Base-by-base conservation (phyloP, 2,113 vertebrate genomes). In the Morone saxatilis region DNA sequence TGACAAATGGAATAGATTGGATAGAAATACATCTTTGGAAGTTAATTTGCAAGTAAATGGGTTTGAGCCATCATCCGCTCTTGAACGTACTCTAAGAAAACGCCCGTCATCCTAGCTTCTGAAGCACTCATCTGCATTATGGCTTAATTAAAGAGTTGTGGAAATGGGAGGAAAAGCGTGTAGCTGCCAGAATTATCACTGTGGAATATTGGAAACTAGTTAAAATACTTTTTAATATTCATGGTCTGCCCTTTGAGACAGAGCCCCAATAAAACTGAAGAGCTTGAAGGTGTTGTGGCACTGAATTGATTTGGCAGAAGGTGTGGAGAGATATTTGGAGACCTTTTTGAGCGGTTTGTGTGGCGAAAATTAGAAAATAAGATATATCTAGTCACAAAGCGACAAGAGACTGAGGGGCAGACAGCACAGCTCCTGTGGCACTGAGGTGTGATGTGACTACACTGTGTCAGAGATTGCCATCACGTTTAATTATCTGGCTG, bases 401-500 rank as follows among this genome's bases (percentile, higher is more conserved):
- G 79, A 71, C 22, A 65, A 36, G 63, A 83, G 66, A 75, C 56
- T 50, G 71, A 61, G 80, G 75, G 75, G 22, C 88, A 92, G 91
- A 86, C 85, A 76, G 69, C 1, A 14, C 47, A 51, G 85, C 80
- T 88, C 75, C 83, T 78, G 71, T 76, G 83, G 81, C 77, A 79
- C 84, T 13, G 86, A 89, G 83, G 88, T 91, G 93, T 81, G 91
- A 88, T 91, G 87, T 71, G 84, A 93, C 91, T 91, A 82, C 72
- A 86, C 79, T 59, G 84, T 88, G 82, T 93, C 92, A 93, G 87
- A 92, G 85, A 91, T 90, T 84, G 84, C 90, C 86, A 91, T 93
- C 91, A 86, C 68, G 71, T 92, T 92, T 93, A 93, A 94, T 94
- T 93, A 93, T 92, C 88, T 91, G 91, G 81, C 82, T 89, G 88